Percentiles rank a stretch among this genome's conserved stretches.
Conservation (phyloP, 1,140 invertebrate species). For the Drosophila trapezifrons region DNA sequence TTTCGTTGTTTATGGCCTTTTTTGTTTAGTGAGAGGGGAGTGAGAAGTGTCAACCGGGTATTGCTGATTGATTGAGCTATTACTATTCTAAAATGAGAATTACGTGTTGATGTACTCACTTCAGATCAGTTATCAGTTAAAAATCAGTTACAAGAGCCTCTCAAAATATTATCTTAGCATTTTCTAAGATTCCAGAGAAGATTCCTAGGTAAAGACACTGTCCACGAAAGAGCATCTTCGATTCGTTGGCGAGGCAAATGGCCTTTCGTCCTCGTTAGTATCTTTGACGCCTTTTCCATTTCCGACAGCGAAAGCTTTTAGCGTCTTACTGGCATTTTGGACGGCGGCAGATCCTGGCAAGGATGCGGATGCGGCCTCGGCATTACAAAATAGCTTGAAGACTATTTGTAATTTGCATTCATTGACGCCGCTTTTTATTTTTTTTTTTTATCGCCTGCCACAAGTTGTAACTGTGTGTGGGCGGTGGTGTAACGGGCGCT, state of each 20-base stretch:
- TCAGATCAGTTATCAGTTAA: not conserved
- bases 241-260: constrained; percentile 28
- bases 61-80: constrained; percentile 16
- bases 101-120: not conserved
- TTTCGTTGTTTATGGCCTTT: constrained; percentile 65
- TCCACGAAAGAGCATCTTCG: constrained; percentile 25
- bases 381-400: constrained; percentile 67
- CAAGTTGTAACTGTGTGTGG: constrained; percentile 38
- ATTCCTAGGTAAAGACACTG: not conserved
- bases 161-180: no score
- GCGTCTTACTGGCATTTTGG: constrained; percentile 53
- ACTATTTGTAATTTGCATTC: constrained; percentile 80
- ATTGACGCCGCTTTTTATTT: constrained; percentile 60
- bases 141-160: no score
- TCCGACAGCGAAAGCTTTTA: constrained; percentile 63
- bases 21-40: not conserved
- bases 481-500: constrained; percentile 32
- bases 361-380: constrained; percentile 60
- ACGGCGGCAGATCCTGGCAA: constrained; percentile 18
- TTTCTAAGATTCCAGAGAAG: no score
- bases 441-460: constrained; percentile 61
- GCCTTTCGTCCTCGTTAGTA: constrained; percentile 27
- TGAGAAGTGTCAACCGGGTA: not conserved
- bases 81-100: not conserved
- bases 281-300: constrained; percentile 51